Evolutionary conservation across 1,140 invertebrate species (phyloP).

Genomic region (Spodoptera frugiperda): DNA sequence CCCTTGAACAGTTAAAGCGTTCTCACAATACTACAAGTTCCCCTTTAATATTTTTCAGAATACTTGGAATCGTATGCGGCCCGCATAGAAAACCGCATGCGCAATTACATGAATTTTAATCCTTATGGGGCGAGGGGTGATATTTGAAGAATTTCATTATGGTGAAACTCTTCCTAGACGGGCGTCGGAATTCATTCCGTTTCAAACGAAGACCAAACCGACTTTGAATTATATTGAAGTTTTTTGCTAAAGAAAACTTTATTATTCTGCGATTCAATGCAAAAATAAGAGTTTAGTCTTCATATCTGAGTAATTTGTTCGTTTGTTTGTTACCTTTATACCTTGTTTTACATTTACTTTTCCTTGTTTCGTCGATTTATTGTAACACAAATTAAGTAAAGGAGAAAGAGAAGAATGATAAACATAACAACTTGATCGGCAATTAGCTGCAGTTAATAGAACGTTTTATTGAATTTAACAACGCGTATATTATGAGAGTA

Average conservation of each 20-base stretch:
- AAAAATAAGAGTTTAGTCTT: constrained; percentile 44
- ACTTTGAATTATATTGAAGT: constrained; percentile 72
- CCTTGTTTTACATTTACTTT: neutral
- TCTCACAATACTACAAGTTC: constrained; percentile 27
- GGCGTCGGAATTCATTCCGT: constrained; percentile 74
- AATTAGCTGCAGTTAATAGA: too few relatives aligned
- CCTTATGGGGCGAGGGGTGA: constrained; percentile 62
- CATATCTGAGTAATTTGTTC: constrained; percentile 37
- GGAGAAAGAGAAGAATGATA: too few relatives aligned
- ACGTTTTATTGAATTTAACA: too few relatives aligned
- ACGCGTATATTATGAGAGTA: too few relatives aligned
- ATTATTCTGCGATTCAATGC: constrained; percentile 59
- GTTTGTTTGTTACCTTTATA: constrained; percentile 33
- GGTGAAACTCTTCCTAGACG: constrained; percentile 73
- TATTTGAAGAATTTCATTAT: constrained; percentile 85
- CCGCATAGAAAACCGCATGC: constrained; percentile 62
- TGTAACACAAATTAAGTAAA: neutral
- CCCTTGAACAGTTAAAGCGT: constrained; percentile 1
- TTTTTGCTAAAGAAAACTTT: constrained; percentile 67
- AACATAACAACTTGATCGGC: too few relatives aligned
- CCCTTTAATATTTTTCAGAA: constrained; percentile 37
- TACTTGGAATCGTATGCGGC: constrained; percentile 18
- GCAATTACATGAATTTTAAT: constrained; percentile 79
- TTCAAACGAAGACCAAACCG: constrained; percentile 70
- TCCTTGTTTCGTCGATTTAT: constrained; percentile 15